Evolutionary conservation across 2,888 invertebrate genomes (phyloP), one percentile per base, ranked within the genome.

Genomic region (Chironomus tentans): DNA sequence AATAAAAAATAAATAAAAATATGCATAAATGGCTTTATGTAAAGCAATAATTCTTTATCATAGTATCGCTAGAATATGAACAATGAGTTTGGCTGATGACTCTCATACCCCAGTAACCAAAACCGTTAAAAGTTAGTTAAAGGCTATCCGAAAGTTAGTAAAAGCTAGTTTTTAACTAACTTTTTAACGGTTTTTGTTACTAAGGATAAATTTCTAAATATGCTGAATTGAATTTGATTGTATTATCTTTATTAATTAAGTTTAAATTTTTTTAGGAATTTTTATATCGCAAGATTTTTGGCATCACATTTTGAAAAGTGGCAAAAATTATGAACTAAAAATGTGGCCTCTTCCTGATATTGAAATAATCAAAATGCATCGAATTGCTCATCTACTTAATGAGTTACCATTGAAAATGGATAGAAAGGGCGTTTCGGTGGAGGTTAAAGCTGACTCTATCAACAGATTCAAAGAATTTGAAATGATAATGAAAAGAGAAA

Each of bases 341-440:
- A 82, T 84, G 6, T 84, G 84, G 84, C 80, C 83, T 7, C 81
- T 84, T 77, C 82, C 83, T 1, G 79, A 82, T 1, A 78, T 81
- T 0, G 81, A 81, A 0, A 70, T 76, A 0, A 78, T 81, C 21
- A 77, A 83, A 2, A 82, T 83, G 70, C 82, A 83, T 2, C 83
- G 82, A 65, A 82, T 82, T 6, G 82, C 82, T 0, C 83, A 83
- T 69, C 78, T 84, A 18, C 77, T 84, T 24, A 82, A 83, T 75
- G 83, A 84, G 78, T 82, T 84, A 82, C 84, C 84, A 0, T 81
- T 84, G 82, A 84, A 84, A 0, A 83, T 83, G 83, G 82, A 81
- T 24, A 82, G 82, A 65, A 80, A 81, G 68, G 82, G 82, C 47
- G 82, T 83, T n/a, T 83, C 84, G 0, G 83, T 84, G 2, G 84